Evolutionary conservation across 1,140 invertebrate species (phyloP).

Genomic region (Oryctes rhinoceros): DNA sequence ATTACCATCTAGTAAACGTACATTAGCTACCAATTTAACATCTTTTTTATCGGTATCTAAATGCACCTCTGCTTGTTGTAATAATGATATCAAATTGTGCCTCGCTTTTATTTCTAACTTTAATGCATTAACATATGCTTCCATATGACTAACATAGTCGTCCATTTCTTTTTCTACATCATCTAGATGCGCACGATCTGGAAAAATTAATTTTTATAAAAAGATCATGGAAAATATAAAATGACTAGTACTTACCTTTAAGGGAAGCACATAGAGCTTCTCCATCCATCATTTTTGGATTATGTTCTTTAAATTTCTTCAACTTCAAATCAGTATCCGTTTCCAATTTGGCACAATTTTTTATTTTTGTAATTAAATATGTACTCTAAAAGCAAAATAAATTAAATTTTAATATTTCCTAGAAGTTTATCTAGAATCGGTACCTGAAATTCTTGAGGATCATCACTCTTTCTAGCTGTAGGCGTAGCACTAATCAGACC

Average conservation of each 20-base stretch:
- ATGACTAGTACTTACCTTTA: slow-evolving; percentile 70
- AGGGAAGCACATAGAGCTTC: slow-evolving; percentile 73
- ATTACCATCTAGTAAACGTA: slow-evolving; percentile 65
- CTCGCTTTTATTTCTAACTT: slow-evolving; percentile 85
- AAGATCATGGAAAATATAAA: neutral
- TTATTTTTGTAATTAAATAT: slow-evolving; percentile 73
- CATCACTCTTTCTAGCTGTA: slow-evolving; percentile 74
- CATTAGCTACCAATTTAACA: slow-evolving; percentile 92
- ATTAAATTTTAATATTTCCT: neutral
- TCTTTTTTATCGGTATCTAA: slow-evolving; percentile 89
- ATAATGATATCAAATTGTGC: slow-evolving; percentile 74
- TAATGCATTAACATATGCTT: slow-evolving; percentile 80
- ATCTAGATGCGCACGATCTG: slow-evolving; percentile 83
- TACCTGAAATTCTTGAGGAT: slow-evolving; percentile 73
- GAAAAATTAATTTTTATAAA: slow-evolving; percentile 48
- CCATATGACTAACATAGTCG: slow-evolving; percentile 78
- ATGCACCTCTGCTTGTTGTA: slow-evolving; percentile 84
- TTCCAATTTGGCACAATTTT: slow-evolving; percentile 71
- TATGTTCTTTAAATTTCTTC: slow-evolving; percentile 69
- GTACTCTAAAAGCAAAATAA: slow-evolving; percentile 62
- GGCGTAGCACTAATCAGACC: slow-evolving; percentile 79
- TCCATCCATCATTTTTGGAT: slow-evolving; percentile 66
- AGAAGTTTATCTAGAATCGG: slow-evolving; percentile 41
- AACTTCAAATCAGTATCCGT: slow-evolving; percentile 73
- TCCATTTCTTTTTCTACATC: slow-evolving; percentile 90